Evolutionary conservation across 2,113 vertebrate species (phyloP).

Genomic region (Leucopternis melanops): DNA sequence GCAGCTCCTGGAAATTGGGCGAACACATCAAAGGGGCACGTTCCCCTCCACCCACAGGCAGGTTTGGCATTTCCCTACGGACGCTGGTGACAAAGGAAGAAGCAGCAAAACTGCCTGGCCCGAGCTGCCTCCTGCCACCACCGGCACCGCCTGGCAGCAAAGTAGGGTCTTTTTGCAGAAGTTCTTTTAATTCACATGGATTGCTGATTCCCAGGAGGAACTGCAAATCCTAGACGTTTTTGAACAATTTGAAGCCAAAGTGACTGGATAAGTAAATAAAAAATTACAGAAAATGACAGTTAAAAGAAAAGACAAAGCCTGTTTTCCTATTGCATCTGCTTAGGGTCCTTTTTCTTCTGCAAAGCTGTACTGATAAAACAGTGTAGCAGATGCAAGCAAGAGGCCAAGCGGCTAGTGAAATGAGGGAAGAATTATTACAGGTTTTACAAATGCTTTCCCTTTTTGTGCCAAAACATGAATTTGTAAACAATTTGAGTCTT

Average conservation of each 20-base stretch:
- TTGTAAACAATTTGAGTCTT: background rate
- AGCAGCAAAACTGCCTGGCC: background rate
- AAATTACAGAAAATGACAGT: background rate
- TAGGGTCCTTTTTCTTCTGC: background rate
- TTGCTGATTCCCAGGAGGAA: background rate
- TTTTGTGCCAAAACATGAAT: background rate
- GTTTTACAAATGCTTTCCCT: background rate
- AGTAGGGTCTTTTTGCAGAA: background rate
- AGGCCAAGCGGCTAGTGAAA: background rate
- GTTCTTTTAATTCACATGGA: background rate
- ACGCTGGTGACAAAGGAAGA: background rate
- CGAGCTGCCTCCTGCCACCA: background rate
- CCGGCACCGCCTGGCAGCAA: background rate
- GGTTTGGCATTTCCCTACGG: background rate
- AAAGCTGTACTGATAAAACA: background rate
- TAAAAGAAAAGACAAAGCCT: background rate
- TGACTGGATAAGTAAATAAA: background rate
- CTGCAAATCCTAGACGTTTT: background rate
- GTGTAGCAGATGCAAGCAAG: background rate
- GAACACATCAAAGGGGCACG: background rate
- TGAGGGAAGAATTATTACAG: background rate
- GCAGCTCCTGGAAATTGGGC: background rate
- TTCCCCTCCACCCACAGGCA: background rate
- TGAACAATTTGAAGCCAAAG: background rate
- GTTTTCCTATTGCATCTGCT: background rate